phyloP scores from a whole-genome alignment of 2,797 vertebrate genomes.

The Setipinna tenuifilis region DNA sequence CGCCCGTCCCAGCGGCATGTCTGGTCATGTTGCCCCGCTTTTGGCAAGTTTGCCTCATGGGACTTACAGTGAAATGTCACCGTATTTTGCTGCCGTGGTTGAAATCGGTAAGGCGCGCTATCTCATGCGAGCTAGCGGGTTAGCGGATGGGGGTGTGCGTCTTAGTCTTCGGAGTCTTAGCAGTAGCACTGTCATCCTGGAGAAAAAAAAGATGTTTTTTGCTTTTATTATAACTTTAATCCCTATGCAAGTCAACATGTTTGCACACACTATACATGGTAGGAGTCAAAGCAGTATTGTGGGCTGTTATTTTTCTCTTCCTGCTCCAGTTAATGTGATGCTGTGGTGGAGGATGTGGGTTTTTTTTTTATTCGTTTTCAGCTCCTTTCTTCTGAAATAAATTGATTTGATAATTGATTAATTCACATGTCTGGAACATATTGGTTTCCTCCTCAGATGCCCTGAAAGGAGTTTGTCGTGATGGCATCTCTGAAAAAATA shows the following conservation, averaged over 20 bases:
- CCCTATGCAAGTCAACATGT: not conserved
- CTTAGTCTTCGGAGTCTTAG: not conserved
- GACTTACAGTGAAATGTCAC: not conserved
- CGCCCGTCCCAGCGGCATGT: conserved; percentile 17
- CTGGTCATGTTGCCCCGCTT: not conserved
- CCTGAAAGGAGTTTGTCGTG: conserved; percentile 2
- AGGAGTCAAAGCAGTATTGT: too few species aligned
- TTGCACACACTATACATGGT: not conserved
- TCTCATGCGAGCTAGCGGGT: not conserved
- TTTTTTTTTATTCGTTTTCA: not conserved
- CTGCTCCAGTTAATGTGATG: not conserved
- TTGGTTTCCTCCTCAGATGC: not conserved
- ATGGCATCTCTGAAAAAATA: not conserved
- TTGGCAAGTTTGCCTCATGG: not conserved
- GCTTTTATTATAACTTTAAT: not conserved
- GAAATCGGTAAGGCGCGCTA: not conserved
- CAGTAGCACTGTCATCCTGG: not conserved
- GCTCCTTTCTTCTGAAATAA: not conserved
- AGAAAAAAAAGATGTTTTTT: not conserved
- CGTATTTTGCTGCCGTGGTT: not conserved
- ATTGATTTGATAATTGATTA: not conserved
- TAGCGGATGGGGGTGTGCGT: too few species aligned
- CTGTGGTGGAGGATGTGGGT: not conserved
- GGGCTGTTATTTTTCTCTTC: too few species aligned
- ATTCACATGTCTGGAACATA: conserved; percentile 10